These are phyloP conservation scores for Drosophila tripunctata DNA, from an alignment of 2,888 invertebrate species.

Conservation along the genomic window DNA sequence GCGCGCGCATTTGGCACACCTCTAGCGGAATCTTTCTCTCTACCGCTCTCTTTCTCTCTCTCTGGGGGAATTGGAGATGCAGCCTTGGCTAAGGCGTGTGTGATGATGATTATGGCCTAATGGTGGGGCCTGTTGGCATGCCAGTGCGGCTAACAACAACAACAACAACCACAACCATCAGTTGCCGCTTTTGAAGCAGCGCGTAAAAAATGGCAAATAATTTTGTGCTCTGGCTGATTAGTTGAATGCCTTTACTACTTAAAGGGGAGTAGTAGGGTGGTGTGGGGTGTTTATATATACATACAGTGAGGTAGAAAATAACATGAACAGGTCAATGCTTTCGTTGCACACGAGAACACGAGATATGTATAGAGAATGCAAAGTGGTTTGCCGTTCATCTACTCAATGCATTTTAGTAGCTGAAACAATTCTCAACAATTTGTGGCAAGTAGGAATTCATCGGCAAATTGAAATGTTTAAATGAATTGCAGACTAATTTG, in stretches of 20 bases:
- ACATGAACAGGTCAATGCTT: slow-evolving; percentile 30
- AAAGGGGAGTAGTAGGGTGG: neutral
- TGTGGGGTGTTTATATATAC: neutral
- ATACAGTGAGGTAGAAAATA: slow-evolving; percentile 5
- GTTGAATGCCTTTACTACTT: slow-evolving; percentile 59
- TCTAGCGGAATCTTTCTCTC: slow-evolving; percentile 24
- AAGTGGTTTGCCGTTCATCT: slow-evolving; percentile 2
- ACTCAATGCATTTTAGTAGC: slow-evolving; percentile 2
- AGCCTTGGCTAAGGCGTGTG: slow-evolving; percentile 74
- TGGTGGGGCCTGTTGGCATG: slow-evolving; percentile 79
- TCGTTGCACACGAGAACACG: slow-evolving; percentile 12
- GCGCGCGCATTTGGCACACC: slow-evolving; percentile 62
- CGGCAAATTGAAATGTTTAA: neutral
- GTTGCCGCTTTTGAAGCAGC: slow-evolving; percentile 76
- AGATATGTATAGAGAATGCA: slow-evolving; percentile 15
- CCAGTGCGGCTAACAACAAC: slow-evolving; percentile 53
- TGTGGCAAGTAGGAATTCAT: neutral
- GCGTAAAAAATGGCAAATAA: slow-evolving; percentile 79
- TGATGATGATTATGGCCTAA: slow-evolving; percentile 78
- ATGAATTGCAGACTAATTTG: neutral
- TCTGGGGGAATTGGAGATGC: slow-evolving; percentile 29
- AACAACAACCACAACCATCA: slow-evolving; percentile 40
- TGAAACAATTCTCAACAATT: slow-evolving; percentile 2
- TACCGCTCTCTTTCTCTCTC: neutral
- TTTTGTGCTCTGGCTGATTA: slow-evolving; percentile 78